Evolutionary conservation across 2,888 invertebrate species (phyloP), one percentile per base, ranked within the genome.

Genomic region (Tetropium fuscum): DNA sequence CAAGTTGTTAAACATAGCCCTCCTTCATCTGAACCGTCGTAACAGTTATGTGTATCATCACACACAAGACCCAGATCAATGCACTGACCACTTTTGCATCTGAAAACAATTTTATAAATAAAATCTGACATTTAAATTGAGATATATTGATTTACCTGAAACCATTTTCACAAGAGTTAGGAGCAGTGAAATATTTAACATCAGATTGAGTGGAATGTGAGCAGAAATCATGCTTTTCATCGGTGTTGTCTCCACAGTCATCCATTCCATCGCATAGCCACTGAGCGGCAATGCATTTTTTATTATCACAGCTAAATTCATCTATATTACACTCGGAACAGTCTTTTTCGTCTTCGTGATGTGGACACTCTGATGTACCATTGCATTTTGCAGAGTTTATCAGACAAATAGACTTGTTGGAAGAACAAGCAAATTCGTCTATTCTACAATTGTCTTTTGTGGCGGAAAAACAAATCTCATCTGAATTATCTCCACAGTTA

Each of bases 161-260:
- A 62, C 84, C 83, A 64, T 82, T 76, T 27, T 80, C 71, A 61
- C 85, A 85, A 11, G 77, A 66, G 20, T 48, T 44, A 41, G 60
- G 56, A 15, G 30, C 36, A 11, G 32, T 16, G 7, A 58, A 22
- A 19, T 19, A 5, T 25, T 19, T 2, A 11, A 25, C 16, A 40
- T 8, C 55, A 40, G 6, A 25, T 48, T 43, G 34, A 8, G 27
- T 1, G 15, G 11, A 4, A 20, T 48, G 32, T 8, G 47, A 13
- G 56, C 74, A 74, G 13, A 69, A 41, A 15, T 55, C 27, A 1
- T 20, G 11, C 18, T 63, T 41, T 60, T 94, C 94, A 73, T 94
- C 94, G 0, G 89, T 89, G 7, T 86, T 86, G 73, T 94, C 93
- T 0, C 78, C 78, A 74, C 94, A 94, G 73, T 94, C 91, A 47